Conservation (phyloP, 2,888 invertebrate genomes). For the Eristalis tenax region DNA sequence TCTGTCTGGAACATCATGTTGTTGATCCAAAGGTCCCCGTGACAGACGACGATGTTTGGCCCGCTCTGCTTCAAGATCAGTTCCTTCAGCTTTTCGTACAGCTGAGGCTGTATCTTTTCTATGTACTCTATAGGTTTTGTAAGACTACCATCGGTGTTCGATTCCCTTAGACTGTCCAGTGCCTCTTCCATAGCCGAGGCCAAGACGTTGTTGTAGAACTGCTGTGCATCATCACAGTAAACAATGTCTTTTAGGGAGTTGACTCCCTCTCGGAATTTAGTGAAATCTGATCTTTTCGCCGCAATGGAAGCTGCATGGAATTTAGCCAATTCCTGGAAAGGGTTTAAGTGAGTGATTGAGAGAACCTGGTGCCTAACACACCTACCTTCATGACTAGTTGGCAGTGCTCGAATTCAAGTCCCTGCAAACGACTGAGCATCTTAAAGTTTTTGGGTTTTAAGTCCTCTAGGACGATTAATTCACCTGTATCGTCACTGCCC, state of each 20-base stretch:
- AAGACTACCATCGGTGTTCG: slow-evolving; percentile 77
- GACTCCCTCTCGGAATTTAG: slow-evolving; percentile 74
- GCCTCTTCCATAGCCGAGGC: slow-evolving; percentile 78
- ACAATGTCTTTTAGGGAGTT: slow-evolving; percentile 78
- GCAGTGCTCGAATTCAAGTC: slow-evolving; percentile 77
- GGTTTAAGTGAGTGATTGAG: not conserved
- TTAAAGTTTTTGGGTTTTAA: slow-evolving; percentile 76
- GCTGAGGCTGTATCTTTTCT: slow-evolving; percentile 74
- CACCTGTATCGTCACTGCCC: slow-evolving; percentile 75
- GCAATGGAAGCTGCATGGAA: slow-evolving; percentile 79
- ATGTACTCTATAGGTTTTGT: slow-evolving; percentile 76
- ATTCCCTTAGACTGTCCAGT: slow-evolving; percentile 76
- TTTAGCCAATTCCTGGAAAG: slow-evolving; percentile 77
- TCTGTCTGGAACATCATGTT: slow-evolving; percentile 78
- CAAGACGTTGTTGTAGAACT: slow-evolving; percentile 77
- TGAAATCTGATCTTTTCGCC: slow-evolving; percentile 75
- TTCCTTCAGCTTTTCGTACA: slow-evolving; percentile 75
- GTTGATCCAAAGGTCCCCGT: slow-evolving; percentile 80
- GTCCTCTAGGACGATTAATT: slow-evolving; percentile 79
- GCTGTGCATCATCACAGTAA: slow-evolving; percentile 77
- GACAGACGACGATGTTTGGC: slow-evolving; percentile 77
- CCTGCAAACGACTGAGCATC: slow-evolving; percentile 77
- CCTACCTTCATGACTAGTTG: slow-evolving; percentile 78
- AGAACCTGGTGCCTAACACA: slow-evolving; percentile 5
- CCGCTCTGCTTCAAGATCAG: slow-evolving; percentile 74